A percentile compares a stretch with the other conserved stretches of the same genome.
phyloP scores from a whole-genome alignment of 2,888 invertebrate genomes.

The Napeogenes inachia region DNA sequence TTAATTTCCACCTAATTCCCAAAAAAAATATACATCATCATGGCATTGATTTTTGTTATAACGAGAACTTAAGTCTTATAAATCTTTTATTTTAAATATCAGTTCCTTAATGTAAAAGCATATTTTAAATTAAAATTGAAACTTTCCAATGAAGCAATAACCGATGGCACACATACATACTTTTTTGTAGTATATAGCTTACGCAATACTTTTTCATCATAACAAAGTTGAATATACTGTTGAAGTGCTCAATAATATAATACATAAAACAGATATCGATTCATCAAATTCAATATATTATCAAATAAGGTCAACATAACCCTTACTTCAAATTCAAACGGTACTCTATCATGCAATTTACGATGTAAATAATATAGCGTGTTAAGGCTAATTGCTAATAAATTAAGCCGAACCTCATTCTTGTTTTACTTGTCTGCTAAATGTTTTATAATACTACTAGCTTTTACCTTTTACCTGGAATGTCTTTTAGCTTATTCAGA shows the following conservation, averaged over 20 bases:
- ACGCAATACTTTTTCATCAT: neutral
- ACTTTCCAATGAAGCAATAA: too few relatives aligned
- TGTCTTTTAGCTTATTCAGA: too few relatives aligned
- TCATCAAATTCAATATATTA: conserved; percentile 16
- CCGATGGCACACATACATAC: too few relatives aligned
- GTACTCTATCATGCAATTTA: conserved; percentile 41
- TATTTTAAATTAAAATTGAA: too few relatives aligned
- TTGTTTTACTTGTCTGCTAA: conserved; percentile 5
- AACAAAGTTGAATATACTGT: neutral
- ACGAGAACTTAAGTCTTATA: too few relatives aligned
- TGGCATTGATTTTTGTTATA: too few relatives aligned
- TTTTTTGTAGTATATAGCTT: too few relatives aligned
- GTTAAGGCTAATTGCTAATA: conserved; percentile 22
- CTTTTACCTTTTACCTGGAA: too few relatives aligned
- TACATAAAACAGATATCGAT: conserved; percentile 5
- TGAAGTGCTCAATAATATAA: neutral
- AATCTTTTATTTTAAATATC: too few relatives aligned
- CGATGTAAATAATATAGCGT: conserved; percentile 31
- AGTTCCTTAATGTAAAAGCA: too few relatives aligned
- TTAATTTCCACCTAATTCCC: too few relatives aligned
- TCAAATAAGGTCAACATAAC: conserved; percentile 33
- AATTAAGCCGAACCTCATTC: conserved; percentile 15
- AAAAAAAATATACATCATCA: too few relatives aligned
- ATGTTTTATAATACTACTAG: conserved; percentile 6
- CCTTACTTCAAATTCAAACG: conserved; percentile 41